Base-by-base conservation (phyloP, 1,140 invertebrate species). In the Battus philenor region DNA sequence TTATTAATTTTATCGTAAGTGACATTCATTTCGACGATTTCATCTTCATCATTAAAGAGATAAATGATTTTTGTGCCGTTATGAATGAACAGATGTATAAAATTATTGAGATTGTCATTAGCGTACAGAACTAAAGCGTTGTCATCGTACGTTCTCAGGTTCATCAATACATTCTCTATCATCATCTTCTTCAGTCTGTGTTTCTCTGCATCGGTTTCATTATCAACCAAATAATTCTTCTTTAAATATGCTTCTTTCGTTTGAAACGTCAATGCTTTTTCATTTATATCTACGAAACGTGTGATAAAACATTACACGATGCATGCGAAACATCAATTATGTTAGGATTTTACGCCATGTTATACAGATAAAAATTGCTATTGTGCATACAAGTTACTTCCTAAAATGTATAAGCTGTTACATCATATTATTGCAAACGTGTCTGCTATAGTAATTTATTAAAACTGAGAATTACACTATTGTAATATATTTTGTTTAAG, bases 51-150 rank as follows among this genome's bases (percentile, higher is more conserved):
- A 74, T 97, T 97, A 67, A 95, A 97, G 1, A 95, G 87, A 64
- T 95, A 96, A 0, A 95, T 90, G 2, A 97, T 89, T 88, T 87
- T 86, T 71, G 57, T 91, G 0, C 91, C 91, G 47, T 93, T 91
- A 44, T 91, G 90, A 17, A 97, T 91, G 75, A 95, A 95, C 4
- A 98, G 74, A 76, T 97, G 95, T 26, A 97, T 91, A 76, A 98
- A 98, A 77, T 98, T 98, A 59, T 97, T 97, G 24, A 96, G 86
- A 78, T 97, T 93, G 85, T 98, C 96, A 70, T 97, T 96, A 2
- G 95, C 94, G 64, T 97, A 97, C 0, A 98, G 85, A 11, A 98
- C 91, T 41, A 97, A 69, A 0, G 94, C 92, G 54, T 93, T 90
- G 17, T 89, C 88, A 57, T 95, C 94, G 66, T 95, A 96, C 0